phyloP scores from a whole-genome alignment of 2,888 invertebrate species.

The Aspidiotus rigidus region DNA sequence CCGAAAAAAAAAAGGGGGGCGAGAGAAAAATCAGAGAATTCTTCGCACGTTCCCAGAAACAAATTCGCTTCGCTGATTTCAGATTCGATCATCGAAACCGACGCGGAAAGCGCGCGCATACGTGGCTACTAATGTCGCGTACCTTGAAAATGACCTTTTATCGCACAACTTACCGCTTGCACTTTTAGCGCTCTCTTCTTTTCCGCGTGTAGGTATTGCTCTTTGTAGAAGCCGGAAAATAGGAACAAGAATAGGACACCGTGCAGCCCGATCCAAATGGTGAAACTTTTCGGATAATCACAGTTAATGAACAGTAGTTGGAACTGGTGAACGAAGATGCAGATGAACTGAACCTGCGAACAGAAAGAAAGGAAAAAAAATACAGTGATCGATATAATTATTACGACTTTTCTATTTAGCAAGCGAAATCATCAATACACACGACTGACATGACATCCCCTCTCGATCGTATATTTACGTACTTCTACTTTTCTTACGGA shows the following conservation, averaged over 20 bases:
- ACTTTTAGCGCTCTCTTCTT: conserved; percentile 44
- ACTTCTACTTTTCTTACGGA: no score
- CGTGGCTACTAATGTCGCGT: no score
- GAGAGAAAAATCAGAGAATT: no score
- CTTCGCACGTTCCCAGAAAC: no score
- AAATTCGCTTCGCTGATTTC: no score
- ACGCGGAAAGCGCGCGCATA: no score
- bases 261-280: conserved; percentile 90
- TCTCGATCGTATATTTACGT: no score
- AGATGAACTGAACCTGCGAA: conserved; percentile 77
- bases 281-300: conserved; percentile 81
- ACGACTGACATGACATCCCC: no score
- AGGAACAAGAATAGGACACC: conserved; percentile 87
- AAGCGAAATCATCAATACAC: no score
- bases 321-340: conserved; percentile 84
- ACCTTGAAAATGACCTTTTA: neutral
- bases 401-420: no score
- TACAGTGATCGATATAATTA: neutral
- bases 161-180: conserved; percentile 13
- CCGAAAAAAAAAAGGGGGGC: no score
- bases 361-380: conserved; percentile 29
- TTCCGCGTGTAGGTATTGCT: conserved; percentile 52
- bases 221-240: conserved; percentile 90
- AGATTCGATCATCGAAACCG: no score
- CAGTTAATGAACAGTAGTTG: conserved; percentile 83